Evolutionary conservation across 2,113 vertebrate species (phyloP).

Genomic region (Forbesichthys papilliferus): DNA sequence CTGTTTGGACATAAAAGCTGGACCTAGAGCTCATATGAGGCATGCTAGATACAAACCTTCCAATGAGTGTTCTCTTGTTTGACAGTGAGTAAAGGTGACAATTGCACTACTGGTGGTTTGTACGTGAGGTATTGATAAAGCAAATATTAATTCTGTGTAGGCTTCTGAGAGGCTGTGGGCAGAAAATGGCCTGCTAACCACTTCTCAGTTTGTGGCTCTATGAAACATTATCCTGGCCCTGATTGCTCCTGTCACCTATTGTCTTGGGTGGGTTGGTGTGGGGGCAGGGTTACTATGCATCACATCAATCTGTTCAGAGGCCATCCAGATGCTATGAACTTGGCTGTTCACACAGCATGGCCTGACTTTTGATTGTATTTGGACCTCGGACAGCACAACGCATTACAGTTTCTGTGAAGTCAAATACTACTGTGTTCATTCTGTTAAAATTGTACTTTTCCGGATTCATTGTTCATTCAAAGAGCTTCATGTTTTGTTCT

Average conservation of each 20-base stretch:
- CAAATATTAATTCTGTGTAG: constrained; percentile 38
- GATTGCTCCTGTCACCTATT: constrained; percentile 41
- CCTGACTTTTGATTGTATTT: constrained; percentile 17
- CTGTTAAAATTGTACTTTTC: constrained; percentile 6
- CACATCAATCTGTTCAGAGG: constrained; percentile 33
- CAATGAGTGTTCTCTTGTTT: constrained; percentile 31
- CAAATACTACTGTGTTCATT: neutral
- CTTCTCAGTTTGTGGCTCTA: constrained; percentile 36
- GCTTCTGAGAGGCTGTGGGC: constrained; percentile 42
- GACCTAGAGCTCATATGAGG: too few relatives aligned
- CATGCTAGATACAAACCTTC: neutral
- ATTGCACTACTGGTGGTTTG: constrained; percentile 3
- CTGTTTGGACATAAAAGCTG: too few relatives aligned
- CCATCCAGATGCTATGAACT: constrained; percentile 42
- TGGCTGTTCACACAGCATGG: constrained; percentile 1
- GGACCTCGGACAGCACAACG: neutral
- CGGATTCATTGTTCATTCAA: constrained; percentile 7
- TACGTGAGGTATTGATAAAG: constrained; percentile 53
- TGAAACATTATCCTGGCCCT: constrained; percentile 9
- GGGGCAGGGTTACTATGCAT: constrained; percentile 60
- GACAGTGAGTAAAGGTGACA: constrained; percentile 24
- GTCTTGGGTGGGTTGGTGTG: constrained; percentile 5
- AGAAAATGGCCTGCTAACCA: constrained; percentile 55
- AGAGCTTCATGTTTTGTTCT: constrained; percentile 5
- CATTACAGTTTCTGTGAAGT: too few relatives aligned